Percentiles rank a stretch among this genome's conserved stretches.
These are phyloP conservation scores for Penaeus vannamei DNA, from an alignment of 1,140 invertebrate genomes.

Conservation along the genomic window DNA sequence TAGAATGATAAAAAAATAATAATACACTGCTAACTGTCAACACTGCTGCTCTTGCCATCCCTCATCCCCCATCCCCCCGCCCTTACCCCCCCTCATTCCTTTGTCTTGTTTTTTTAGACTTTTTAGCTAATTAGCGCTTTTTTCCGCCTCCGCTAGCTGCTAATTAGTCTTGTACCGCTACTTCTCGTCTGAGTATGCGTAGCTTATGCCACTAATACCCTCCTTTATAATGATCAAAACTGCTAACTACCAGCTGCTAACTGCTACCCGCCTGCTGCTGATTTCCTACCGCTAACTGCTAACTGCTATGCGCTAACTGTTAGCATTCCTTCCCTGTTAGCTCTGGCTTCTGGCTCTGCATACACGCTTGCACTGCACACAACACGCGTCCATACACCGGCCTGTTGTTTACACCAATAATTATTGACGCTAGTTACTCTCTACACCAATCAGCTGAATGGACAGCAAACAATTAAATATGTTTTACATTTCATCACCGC, in stretches of 20 bases:
- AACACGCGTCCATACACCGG: not conserved
- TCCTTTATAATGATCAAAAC: too few species aligned
- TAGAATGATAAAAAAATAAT: too few species aligned
- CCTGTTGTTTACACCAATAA: not conserved
- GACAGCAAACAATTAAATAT: too few species aligned
- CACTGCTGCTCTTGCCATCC: not conserved
- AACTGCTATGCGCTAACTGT: constrained; percentile 8
- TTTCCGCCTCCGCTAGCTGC: too few species aligned
- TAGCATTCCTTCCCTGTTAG: not conserved
- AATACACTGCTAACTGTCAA: constrained; percentile 47
- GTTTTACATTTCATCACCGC: too few species aligned
- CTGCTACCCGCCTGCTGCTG: not conserved
- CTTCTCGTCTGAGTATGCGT: too few species aligned
- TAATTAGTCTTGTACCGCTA: too few species aligned
- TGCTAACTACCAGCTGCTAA: not conserved
- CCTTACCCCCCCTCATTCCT: not conserved
- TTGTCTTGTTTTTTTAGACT: not conserved
- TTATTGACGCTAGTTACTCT: too few species aligned
- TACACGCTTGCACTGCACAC: not conserved
- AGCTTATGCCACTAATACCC: too few species aligned
- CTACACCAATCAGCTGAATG: too few species aligned
- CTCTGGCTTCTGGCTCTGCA: not conserved
- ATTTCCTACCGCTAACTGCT: not conserved
- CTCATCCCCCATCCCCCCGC: not conserved
- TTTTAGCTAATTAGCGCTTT: too few species aligned